These are phyloP conservation scores for Gasteruption jaculator DNA, from an alignment of 2,888 invertebrate genomes.

Conservation along the genomic window DNA sequence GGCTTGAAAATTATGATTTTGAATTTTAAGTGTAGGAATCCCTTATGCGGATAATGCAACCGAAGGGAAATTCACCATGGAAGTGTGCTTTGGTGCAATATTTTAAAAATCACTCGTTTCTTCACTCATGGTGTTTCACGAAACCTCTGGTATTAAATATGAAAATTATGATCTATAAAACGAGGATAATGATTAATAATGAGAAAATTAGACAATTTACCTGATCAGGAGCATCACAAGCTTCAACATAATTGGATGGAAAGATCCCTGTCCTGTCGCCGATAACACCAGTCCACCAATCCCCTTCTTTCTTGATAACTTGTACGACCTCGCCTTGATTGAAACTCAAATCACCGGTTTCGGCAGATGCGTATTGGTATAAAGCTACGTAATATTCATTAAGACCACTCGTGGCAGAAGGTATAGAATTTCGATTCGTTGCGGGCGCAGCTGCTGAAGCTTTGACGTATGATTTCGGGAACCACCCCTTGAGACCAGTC, in stretches of 20 bases:
- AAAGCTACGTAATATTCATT: slow-evolving; percentile 80
- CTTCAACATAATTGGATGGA: slow-evolving; percentile 94
- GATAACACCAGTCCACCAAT: slow-evolving; percentile 97
- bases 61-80: no score
- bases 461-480: slow-evolving; percentile 59
- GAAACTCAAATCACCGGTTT: slow-evolving; percentile 88
- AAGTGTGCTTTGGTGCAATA: no score
- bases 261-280: slow-evolving; percentile 86
- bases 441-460: slow-evolving; percentile 29
- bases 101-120: no score
- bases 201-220: no score
- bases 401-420: slow-evolving; percentile 46
- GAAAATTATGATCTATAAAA: no score
- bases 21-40: no score
- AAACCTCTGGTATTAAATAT: no score
- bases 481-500: slow-evolving; percentile 57
- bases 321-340: slow-evolving; percentile 79
- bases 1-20: no score
- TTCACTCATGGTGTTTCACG: no score
- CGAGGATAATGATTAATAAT: no score
- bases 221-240: slow-evolving; percentile 54
- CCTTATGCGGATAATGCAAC: no score
- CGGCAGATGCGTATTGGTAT: slow-evolving; percentile 85
- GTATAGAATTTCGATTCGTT: slow-evolving; percentile 28
- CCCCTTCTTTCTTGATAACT: slow-evolving; percentile 87